Conservation (phyloP, 2,888 invertebrate genomes). For the Tachina fera region DNA sequence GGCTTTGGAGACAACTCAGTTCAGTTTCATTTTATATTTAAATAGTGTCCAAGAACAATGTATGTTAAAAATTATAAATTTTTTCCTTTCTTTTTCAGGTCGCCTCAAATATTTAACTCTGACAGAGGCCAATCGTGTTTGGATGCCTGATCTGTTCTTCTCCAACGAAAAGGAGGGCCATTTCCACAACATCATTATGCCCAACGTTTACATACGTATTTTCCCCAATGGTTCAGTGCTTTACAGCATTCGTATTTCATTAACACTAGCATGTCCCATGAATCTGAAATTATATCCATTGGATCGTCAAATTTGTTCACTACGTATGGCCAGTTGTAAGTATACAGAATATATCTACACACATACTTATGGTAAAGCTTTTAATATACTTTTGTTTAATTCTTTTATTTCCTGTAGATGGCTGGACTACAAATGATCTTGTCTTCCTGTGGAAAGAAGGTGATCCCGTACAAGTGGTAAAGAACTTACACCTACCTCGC, state of each 20-base stretch:
- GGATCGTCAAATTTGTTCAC: constrained; percentile 96
- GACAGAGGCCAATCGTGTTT: constrained; percentile 96
- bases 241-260: constrained; percentile 98
- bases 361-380: no score
- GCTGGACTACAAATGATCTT: constrained; percentile 98
- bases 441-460: constrained; percentile 98
- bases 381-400: neutral
- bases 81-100: constrained; percentile 84
- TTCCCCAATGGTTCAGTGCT: constrained; percentile 97
- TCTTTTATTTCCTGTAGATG: constrained; percentile 86
- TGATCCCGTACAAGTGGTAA: constrained; percentile 97
- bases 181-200: constrained; percentile 98
- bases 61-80: neutral
- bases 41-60: no score
- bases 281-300: constrained; percentile 97
- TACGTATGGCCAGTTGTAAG: constrained; percentile 99
- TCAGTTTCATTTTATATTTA: no score
- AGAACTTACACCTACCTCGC: constrained; percentile 95
- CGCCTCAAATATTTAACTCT: constrained; percentile 95
- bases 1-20: no score
- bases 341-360: constrained; percentile 77
- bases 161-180: constrained; percentile 99
- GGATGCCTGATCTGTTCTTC: constrained; percentile 99
- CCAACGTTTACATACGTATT: constrained; percentile 98
- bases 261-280: constrained; percentile 98